Evolutionary conservation across 2,113 vertebrate genomes (phyloP), one percentile per base, ranked within the genome.

Genomic region (Telmatochromis sp.): DNA sequence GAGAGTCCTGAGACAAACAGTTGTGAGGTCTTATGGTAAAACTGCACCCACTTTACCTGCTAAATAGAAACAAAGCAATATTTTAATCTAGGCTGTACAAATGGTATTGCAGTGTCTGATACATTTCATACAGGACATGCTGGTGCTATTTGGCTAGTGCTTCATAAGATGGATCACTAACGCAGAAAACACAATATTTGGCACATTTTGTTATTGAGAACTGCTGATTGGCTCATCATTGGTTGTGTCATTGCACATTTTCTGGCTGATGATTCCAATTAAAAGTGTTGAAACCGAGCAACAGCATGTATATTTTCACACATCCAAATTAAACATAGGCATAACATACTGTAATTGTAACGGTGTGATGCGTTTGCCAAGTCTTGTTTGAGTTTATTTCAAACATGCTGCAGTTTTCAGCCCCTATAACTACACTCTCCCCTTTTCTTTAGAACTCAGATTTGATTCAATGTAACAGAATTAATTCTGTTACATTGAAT

Each of bases 391-490:
- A 75, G 23, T 50, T 75, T 50, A 31, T 75, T 75, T 78, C 0
- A 75, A 45, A 28, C 23, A 47, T 45, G 21, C 21, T 73, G 21
- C 68, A 47, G 40, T 28, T 75, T 47, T 17, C 68, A 75, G 14
- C 9, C 23, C 42, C 23, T 12, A 19, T 31, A 78, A 2, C 1
- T 50, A 19, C 15, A 50, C 15, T 26, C 8, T 1, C 0, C 14
- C 14, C 21, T 47, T 75, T 19, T 75, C 6, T 75, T 17, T 28
- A 50, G 23, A 47, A 28, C 8, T 75, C 42, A 75, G 9, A 19
- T 3, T n/a, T 50, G 42, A 78, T 50, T 5, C 2, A 78, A 78
- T 50, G 23, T 12, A 75, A 47, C 23, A 75, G 14, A 47, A 47
- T 15, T 47, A 47, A 47, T 47, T 47, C 45, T 47, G 45, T 47